Conservation (phyloP, 2,113 vertebrate species). For the Antechinus flavipes region DNA sequence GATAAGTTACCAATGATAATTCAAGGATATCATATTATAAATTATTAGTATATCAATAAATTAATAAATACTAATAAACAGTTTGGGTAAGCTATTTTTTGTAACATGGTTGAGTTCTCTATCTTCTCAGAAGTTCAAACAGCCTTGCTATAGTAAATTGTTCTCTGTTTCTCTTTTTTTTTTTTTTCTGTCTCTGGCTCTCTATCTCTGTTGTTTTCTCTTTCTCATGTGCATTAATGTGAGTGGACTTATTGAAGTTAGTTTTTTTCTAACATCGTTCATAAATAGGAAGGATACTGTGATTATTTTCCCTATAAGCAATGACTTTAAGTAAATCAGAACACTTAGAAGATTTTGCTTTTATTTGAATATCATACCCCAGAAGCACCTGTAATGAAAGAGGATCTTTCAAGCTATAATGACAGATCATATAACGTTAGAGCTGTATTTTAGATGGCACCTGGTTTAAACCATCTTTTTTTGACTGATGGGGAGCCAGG, state of each 20-base stretch:
- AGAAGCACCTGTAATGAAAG: not conserved
- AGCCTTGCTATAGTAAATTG: not conserved
- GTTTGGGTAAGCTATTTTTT: not conserved
- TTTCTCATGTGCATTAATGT: not conserved
- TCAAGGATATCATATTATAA: not conserved
- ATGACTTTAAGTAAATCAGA: not conserved
- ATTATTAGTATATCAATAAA: not conserved
- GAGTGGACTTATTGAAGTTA: not conserved
- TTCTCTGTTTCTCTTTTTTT: not conserved
- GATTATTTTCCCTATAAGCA: constrained; percentile 7
- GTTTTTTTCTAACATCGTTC: constrained; percentile 32
- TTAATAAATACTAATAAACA: not conserved
- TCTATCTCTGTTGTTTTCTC: too few species aligned
- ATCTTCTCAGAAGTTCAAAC: constrained; percentile 4
- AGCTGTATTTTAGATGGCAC: not conserved
- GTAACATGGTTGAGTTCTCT: constrained; percentile 8
- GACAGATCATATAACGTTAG: not conserved
- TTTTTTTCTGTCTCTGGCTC: not conserved
- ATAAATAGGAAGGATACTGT: constrained; percentile 16
- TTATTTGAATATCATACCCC: not conserved
- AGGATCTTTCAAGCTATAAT: not conserved
- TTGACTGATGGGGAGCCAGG: not conserved
- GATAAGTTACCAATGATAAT: not conserved
- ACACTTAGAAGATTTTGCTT: constrained; percentile 13
- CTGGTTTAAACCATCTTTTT: not conserved